Conservation (phyloP, 1,140 invertebrate genomes). For the Calephelis virginiensis region DNA sequence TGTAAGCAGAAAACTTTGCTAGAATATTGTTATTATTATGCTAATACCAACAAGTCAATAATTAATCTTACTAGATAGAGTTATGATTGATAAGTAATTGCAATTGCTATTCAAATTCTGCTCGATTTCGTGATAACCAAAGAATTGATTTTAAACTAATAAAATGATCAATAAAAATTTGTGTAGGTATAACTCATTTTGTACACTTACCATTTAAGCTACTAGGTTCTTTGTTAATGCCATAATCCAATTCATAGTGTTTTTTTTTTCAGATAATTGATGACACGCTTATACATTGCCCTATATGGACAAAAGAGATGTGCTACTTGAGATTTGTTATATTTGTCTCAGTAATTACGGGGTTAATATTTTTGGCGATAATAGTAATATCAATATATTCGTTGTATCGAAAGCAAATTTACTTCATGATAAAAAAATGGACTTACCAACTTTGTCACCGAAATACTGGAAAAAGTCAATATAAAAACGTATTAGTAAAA, state of each 20-base stretch:
- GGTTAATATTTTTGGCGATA: constrained; percentile 36
- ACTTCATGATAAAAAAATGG: constrained; percentile 44
- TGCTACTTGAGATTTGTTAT: constrained; percentile 46
- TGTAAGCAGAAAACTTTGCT: too few relatives aligned
- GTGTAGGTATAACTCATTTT: too few relatives aligned
- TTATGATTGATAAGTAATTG: too few relatives aligned
- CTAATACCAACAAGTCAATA: too few relatives aligned
- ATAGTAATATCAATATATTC: constrained; percentile 42
- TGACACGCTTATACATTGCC: constrained; percentile 40
- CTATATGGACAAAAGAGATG: constrained; percentile 42
- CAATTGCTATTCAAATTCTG: too few relatives aligned
- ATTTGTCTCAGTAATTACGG: constrained; percentile 37
- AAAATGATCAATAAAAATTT: too few relatives aligned
- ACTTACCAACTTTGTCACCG: constrained; percentile 29
- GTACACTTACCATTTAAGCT: too few relatives aligned
- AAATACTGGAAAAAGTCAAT: constrained; percentile 23
- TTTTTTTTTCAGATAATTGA: constrained; percentile 56
- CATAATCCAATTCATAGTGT: background rate
- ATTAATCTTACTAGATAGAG: too few relatives aligned
- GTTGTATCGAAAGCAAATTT: constrained; percentile 44
- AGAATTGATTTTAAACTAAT: too few relatives aligned
- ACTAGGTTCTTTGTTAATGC: background rate
- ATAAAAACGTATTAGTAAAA: constrained; percentile 41
- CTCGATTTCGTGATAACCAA: too few relatives aligned
- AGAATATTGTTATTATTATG: too few relatives aligned